A percentile compares a stretch with the other conserved stretches of the same genome.
Conservation (phyloP, 2,888 invertebrate genomes). For the Caenorhabditis auriculariae region DNA sequence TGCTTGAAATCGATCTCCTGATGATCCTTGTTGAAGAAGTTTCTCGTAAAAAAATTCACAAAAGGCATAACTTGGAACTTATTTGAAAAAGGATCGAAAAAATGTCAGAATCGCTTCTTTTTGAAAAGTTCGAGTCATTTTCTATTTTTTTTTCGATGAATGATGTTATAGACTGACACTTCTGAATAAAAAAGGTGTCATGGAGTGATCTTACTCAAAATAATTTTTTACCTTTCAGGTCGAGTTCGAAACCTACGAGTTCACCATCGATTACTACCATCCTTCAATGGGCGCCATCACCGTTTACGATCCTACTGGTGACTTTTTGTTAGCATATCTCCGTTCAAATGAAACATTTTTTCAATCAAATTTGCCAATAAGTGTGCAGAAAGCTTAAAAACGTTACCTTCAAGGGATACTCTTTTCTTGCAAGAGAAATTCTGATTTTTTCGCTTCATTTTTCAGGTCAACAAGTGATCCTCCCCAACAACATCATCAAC, state of each 20-base stretch:
- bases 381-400: not conserved
- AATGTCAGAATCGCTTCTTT: not conserved
- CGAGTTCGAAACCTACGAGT: conserved; percentile 45
- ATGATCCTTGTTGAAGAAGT: too few species aligned
- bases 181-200: too few species aligned
- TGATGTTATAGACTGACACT: too few species aligned
- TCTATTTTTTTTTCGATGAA: not conserved
- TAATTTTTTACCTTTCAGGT: conserved; percentile 33
- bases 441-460: too few species aligned
- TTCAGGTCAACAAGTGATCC: conserved; percentile 9
- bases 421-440: too few species aligned
- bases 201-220: not conserved
- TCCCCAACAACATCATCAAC: conserved; percentile 37
- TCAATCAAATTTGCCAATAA: not conserved
- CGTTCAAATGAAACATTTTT: too few species aligned
- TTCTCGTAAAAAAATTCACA: too few species aligned
- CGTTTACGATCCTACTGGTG: conserved; percentile 29
- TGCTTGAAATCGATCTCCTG: not conserved
- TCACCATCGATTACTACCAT: conserved; percentile 46
- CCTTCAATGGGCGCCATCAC: conserved; percentile 16
- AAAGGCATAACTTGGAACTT: too few species aligned
- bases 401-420: too few species aligned
- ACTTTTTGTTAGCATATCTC: too few species aligned
- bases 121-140: not conserved
- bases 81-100: too few species aligned